These are phyloP conservation scores for Notocelia uddmanniana DNA, from an alignment of 2,888 invertebrate genomes.

Conservation along the genomic window DNA sequence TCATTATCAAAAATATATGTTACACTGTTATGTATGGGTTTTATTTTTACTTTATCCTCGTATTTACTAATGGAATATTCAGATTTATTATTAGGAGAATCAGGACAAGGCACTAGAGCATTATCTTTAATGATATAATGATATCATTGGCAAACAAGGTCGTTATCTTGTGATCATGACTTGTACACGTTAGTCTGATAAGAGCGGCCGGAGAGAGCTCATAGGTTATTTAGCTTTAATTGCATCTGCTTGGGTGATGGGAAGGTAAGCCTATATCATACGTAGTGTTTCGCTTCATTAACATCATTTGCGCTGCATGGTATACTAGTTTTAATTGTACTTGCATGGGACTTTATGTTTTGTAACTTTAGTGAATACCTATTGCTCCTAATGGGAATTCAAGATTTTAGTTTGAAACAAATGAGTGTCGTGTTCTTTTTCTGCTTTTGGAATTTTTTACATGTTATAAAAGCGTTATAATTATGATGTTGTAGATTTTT, in stretches of 20 bases:
- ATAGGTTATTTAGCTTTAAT: slow-evolving; percentile 57
- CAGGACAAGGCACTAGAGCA: slow-evolving; percentile 54
- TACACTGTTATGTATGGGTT: slow-evolving; percentile 80
- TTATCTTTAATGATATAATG: slow-evolving; percentile 56
- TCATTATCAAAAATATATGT: slow-evolving; percentile 83
- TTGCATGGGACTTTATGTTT: slow-evolving; percentile 47
- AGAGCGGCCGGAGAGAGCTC: slow-evolving; percentile 55
- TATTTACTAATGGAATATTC: slow-evolving; percentile 44
- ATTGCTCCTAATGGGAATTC: not conserved
- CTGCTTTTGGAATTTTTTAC: slow-evolving; percentile 25
- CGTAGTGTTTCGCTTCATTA: slow-evolving; percentile 65
- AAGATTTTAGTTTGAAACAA: not conserved
- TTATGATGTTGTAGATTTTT: not conserved
- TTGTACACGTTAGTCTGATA: slow-evolving; percentile 57
- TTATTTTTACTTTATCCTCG: slow-evolving; percentile 72
- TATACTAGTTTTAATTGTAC: slow-evolving; percentile 54
- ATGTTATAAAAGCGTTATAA: not conserved
- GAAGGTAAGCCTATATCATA: slow-evolving; percentile 72
- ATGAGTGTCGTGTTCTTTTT: slow-evolving; percentile 14
- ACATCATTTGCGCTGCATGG: slow-evolving; percentile 69
- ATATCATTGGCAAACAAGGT: slow-evolving; percentile 68
- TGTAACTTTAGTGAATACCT: not conserved
- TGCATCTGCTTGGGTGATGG: slow-evolving; percentile 78
- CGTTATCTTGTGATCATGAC: slow-evolving; percentile 57
- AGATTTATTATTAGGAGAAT: slow-evolving; percentile 51